These are phyloP conservation scores for Drosophila pseudotakahashii DNA, from an alignment of 2,888 invertebrate species.

Conservation along the genomic window DNA sequence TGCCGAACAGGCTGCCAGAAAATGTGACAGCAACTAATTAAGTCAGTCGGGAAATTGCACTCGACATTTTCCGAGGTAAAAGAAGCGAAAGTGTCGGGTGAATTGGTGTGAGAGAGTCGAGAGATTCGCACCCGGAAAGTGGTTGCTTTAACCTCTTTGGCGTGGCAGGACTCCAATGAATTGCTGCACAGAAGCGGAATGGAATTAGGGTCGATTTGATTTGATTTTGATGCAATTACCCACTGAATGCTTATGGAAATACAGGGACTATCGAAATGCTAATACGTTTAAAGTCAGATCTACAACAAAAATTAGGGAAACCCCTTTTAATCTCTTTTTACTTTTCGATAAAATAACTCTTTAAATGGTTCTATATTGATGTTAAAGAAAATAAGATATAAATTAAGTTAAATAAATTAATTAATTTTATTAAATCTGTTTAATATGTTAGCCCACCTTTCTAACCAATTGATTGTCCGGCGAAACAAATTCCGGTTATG, in stretches of 20 bases:
- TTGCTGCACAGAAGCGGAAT: not conserved
- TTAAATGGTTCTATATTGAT: no score
- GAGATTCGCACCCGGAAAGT: slow-evolving; percentile 6
- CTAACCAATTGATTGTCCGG: slow-evolving; percentile 18
- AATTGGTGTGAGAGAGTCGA: not conserved
- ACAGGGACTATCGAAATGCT: no score
- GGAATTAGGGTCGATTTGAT: slow-evolving; percentile 1
- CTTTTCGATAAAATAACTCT: no score
- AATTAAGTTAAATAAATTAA: no score
- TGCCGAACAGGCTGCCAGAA: slow-evolving; percentile 30
- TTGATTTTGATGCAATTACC: slow-evolving; percentile 1
- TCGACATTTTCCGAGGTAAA: slow-evolving; percentile 33
- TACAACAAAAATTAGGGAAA: no score
- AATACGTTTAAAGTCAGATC: no score
- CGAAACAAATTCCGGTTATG: slow-evolving; percentile 9
- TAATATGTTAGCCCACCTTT: slow-evolving; percentile 1
- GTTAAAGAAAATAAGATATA: no score
- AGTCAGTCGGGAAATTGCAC: slow-evolving; percentile 38
- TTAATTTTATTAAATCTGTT: no score
- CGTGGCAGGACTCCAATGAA: slow-evolving; percentile 3
- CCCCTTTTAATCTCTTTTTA: no score
- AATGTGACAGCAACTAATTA: slow-evolving; percentile 55
- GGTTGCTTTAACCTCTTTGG: not conserved
- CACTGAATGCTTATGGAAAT: not conserved
- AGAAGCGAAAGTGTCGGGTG: slow-evolving; percentile 22